Percentiles rank a stretch among this genome's conserved stretches.
Evolutionary conservation across 2,888 invertebrate genomes (phyloP).

Genomic region (Neoitamus cyanurus): DNA sequence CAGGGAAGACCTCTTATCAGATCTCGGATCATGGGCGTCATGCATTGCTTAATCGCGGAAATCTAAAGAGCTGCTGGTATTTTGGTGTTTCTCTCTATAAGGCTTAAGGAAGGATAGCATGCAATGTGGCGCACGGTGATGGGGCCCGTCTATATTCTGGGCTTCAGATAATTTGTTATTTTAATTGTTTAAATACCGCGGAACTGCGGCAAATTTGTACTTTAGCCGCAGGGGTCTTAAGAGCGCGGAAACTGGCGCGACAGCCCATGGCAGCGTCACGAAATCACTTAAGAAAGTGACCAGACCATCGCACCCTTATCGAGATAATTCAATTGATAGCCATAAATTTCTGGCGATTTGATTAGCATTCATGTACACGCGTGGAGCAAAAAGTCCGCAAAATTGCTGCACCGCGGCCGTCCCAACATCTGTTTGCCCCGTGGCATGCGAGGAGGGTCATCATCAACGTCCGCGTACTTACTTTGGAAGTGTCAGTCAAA

Average conservation of each 20-base stretch:
- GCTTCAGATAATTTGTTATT: not conserved
- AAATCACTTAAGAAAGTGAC: not conserved
- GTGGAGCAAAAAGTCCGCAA: not conserved
- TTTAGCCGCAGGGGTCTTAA: not conserved
- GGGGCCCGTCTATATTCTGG: not conserved
- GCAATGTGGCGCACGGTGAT: not conserved
- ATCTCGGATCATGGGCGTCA: not conserved
- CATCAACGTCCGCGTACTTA: not conserved
- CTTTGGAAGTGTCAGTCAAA: not conserved
- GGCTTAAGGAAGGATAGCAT: not conserved
- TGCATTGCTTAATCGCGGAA: not conserved
- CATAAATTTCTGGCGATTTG: not conserved
- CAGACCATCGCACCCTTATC: not conserved
- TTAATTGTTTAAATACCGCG: not conserved
- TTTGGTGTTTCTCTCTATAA: not conserved
- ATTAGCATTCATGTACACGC: not conserved
- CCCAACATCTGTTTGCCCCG: constrained; percentile 13
- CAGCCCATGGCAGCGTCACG: not conserved
- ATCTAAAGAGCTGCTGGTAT: not conserved
- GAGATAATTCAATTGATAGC: not conserved
- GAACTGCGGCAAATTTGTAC: not conserved
- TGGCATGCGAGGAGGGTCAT: constrained; percentile 3
- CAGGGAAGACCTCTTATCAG: not conserved
- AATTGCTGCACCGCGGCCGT: not conserved
- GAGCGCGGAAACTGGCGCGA: not conserved